These are phyloP conservation scores for Cheirogaleus major DNA, from an alignment of 2,797 vertebrate species.

Conservation along the genomic window DNA sequence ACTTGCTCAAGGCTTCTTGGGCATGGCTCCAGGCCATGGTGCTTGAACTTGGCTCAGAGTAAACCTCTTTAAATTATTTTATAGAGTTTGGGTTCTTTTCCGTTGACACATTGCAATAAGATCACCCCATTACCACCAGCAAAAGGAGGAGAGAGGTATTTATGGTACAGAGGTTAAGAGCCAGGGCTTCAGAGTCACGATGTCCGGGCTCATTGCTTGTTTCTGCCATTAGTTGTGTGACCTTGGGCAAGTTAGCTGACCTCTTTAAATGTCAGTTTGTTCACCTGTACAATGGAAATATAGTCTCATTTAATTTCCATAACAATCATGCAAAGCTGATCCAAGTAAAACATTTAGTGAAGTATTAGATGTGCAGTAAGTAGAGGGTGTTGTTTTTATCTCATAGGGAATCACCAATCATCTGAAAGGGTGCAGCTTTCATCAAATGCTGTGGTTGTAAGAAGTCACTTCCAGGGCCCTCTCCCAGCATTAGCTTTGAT, in stretches of 20 bases:
- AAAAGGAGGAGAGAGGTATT: background rate
- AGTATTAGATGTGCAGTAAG: background rate
- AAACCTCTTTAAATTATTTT: background rate
- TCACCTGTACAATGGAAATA: conserved; percentile 46
- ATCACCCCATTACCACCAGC: no score
- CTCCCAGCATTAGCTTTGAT: background rate
- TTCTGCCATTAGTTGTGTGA: background rate
- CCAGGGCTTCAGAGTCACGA: background rate
- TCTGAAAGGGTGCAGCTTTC: background rate
- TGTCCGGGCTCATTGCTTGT: background rate
- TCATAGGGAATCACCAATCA: background rate
- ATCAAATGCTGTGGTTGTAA: no score
- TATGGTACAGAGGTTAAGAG: background rate
- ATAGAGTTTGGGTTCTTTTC: background rate
- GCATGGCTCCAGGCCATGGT: no score
- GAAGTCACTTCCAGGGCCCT: background rate
- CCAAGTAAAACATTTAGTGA: background rate
- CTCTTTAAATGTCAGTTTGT: background rate
- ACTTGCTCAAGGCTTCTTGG: background rate
- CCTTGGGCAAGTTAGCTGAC: conserved; percentile 24
- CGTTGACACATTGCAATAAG: background rate
- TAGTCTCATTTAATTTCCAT: background rate
- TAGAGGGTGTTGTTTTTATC: background rate
- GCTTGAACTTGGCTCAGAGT: no score
- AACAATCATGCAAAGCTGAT: background rate